These are phyloP conservation scores for Corythoichthys haematopterus DNA, from an alignment of 2,113 vertebrate species.

Conservation along the genomic window DNA sequence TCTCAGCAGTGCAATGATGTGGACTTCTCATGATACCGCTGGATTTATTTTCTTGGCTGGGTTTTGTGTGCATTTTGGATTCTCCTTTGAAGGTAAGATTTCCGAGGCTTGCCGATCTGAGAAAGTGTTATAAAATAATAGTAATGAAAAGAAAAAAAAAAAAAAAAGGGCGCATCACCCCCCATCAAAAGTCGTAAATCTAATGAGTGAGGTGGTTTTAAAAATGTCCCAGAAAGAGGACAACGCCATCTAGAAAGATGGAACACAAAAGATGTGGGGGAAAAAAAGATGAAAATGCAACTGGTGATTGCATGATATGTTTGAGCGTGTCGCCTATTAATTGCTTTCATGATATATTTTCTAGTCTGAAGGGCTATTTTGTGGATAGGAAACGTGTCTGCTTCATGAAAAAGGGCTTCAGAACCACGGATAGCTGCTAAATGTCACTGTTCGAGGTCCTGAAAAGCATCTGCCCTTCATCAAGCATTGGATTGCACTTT, in stretches of 20 bases:
- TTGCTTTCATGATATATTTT: not conserved
- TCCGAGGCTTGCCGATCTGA: conserved; percentile 8
- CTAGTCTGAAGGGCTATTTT: not conserved
- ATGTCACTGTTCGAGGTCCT: conserved; percentile 34
- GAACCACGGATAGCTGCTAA: conserved; percentile 32
- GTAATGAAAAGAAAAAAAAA: too few relatives aligned
- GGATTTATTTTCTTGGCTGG: conserved; percentile 74
- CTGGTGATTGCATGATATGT: conserved; percentile 48
- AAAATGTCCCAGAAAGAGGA: not conserved
- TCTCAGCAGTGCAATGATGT: conserved; percentile 66
- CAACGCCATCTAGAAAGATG: not conserved
- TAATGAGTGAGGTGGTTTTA: not conserved
- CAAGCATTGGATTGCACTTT: not conserved
- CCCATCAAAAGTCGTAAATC: not conserved
- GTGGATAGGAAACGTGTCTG: not conserved
- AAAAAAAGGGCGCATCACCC: conserved; percentile 48
- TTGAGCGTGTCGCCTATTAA: not conserved
- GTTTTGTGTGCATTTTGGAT: conserved; percentile 72
- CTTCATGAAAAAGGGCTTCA: conserved; percentile 32
- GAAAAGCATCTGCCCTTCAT: conserved; percentile 10
- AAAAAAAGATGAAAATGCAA: conserved; percentile 46
- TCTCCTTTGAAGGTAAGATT: conserved; percentile 71
- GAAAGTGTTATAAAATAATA: conserved; percentile 29
- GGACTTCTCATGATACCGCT: conserved; percentile 73
- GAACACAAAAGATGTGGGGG: not conserved